Evolutionary conservation across 2,888 invertebrate genomes (phyloP).

Genomic region (Dynastes tityus): DNA sequence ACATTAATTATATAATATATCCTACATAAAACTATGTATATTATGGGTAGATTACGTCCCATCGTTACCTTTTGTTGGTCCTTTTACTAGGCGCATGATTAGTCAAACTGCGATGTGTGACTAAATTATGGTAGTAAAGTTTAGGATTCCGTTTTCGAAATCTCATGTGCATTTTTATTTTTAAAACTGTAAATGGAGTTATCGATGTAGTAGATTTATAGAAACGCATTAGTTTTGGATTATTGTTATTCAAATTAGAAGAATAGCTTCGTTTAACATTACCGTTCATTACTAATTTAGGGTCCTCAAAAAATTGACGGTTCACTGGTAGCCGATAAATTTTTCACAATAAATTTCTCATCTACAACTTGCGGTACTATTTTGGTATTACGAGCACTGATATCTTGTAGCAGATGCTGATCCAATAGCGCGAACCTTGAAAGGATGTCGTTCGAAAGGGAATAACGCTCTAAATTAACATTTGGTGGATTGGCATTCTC

Average conservation of each 20-base stretch:
- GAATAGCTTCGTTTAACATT: background rate
- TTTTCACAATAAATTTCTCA: slow-evolving; percentile 6
- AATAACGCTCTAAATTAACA: background rate
- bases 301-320: too few species aligned
- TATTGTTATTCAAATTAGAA: background rate
- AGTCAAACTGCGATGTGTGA: background rate
- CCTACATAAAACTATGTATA: background rate
- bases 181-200: background rate
- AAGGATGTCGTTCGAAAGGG: background rate
- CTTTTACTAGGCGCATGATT: background rate
- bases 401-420: slow-evolving; percentile 5
- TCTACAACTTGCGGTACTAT: background rate
- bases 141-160: background rate
- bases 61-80: background rate
- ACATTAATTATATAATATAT: too few species aligned
- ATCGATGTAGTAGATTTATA: background rate
- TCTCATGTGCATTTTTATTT: background rate
- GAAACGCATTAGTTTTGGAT: background rate
- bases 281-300: background rate
- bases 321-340: background rate
- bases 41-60: background rate
- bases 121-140: too few species aligned
- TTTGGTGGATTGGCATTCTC: background rate
- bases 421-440: background rate
- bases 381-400: background rate